A percentile compares a stretch with the other conserved stretches of the same genome.
Conservation (phyloP, 1,140 invertebrate species). For the Drosophila lacteicornis region DNA sequence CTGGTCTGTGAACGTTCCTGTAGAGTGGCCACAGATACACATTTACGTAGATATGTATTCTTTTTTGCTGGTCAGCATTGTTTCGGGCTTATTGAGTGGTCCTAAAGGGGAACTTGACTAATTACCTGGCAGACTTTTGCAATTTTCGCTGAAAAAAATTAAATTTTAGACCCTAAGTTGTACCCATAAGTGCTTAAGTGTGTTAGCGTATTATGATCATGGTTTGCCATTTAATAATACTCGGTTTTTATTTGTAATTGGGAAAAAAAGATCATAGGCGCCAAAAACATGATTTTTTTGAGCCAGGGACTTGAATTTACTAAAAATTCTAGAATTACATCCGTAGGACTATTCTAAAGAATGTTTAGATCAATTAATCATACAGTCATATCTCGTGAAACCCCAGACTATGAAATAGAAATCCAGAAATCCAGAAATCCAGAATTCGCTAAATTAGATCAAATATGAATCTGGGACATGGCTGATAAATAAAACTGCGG, state of each 20-base stretch:
- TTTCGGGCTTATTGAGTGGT: constrained; percentile 35
- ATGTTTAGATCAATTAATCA: not conserved
- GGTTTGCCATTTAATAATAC: not conserved
- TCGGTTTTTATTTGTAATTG: not conserved
- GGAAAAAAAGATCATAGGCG: too few relatives aligned
- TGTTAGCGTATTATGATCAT: not conserved
- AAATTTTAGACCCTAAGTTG: not conserved
- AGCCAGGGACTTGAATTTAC: not conserved
- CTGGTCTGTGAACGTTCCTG: constrained; percentile 15
- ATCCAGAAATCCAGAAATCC: constrained; percentile 2
- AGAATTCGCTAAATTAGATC: constrained; percentile 10
- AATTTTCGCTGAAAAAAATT: constrained; percentile 1
- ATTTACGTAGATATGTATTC: constrained; percentile 18
- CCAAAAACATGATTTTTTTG: not conserved
- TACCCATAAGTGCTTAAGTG: constrained; percentile 2
- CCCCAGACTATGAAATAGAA: not conserved
- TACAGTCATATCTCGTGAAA: not conserved
- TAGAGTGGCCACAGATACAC: constrained; percentile 21
- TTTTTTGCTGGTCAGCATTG: constrained; percentile 37
- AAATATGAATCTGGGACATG: constrained; percentile 22
- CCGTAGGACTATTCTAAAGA: not conserved
- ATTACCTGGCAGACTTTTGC: constrained; percentile 33
- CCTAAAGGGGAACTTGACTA: constrained; percentile 37
- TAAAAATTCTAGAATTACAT: not conserved
- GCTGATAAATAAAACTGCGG: constrained; percentile 13